Evolutionary conservation across 2,888 invertebrate species (phyloP).

Genomic region (Choreutis nemorana): DNA sequence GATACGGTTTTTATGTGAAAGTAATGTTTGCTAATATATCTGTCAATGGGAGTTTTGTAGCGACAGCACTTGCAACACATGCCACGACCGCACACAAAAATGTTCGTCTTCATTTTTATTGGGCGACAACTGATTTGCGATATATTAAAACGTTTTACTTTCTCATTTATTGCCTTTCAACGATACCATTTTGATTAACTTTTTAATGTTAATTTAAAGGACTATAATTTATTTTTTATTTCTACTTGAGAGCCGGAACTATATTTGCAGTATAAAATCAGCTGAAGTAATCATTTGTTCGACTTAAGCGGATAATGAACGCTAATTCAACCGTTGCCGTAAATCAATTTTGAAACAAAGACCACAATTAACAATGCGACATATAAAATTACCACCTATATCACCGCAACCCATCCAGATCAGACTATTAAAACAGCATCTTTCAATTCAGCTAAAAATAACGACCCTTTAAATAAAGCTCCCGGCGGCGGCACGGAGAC

Average conservation of each 20-base stretch:
- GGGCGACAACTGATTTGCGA: conserved; percentile 49
- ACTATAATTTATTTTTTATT: too few species aligned
- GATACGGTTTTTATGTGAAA: conserved; percentile 26
- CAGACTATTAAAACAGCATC: conserved; percentile 56
- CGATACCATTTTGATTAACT: too few species aligned
- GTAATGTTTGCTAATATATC: conserved; percentile 49
- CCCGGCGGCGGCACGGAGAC: conserved; percentile 19
- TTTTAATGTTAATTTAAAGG: too few species aligned
- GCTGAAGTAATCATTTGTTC: too few species aligned
- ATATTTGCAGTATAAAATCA: too few species aligned
- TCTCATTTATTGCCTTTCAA: too few species aligned
- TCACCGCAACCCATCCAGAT: conserved; percentile 23
- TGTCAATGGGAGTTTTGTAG: conserved; percentile 55
- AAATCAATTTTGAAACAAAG: too few species aligned
- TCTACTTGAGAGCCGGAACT: too few species aligned
- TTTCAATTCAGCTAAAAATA: conserved; percentile 51
- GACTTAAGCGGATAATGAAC: too few species aligned
- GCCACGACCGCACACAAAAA: conserved; percentile 46
- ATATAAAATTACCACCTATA: too few species aligned
- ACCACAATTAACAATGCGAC: too few species aligned
- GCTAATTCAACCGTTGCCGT: too few species aligned
- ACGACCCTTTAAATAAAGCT: conserved; percentile 22
- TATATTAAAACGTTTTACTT: conserved; percentile 34
- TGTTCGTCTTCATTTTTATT: conserved; percentile 46
- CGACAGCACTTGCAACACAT: conserved; percentile 40